Base-by-base conservation (phyloP, 2,113 vertebrate species). In the Podocnemis expansa region DNA sequence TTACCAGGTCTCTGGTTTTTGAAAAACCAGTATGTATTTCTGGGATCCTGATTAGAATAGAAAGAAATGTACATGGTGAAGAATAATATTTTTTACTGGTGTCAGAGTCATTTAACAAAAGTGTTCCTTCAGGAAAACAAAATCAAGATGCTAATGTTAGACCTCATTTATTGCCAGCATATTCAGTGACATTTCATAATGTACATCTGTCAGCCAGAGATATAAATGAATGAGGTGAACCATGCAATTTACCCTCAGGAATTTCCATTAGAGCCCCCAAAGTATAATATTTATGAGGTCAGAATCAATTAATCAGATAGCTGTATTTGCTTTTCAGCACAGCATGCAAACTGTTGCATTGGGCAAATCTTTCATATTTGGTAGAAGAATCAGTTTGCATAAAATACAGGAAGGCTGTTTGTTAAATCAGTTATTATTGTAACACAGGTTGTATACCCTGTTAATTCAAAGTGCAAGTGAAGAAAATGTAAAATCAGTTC, bases 291-390 rank as follows among this genome's bases (percentile, higher is more conserved):
- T 98, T 99, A 98, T 98, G 98, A 98, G 97, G 98, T 98, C 98
- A 98, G 97, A 98, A 98, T 98, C 98, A 98, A 99, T 99, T 99
- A 98, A 99, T 99, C 99, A 99, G 94, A 97, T 97, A 98, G 96
- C 97, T 98, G 94, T 97, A 96, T 98, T 98, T 98, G 98, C 97
- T 98, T 98, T 98, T 96, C 97, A 97, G 94, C 97, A 96, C 98
- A 96, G 95, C 97, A 93, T 96, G 96, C 97, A 98, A 97, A 98
- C 95, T 97, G 97, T 97, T 98, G 97, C 96, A 92, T 87, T 97
- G 92, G 88, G 93, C 91, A 96, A 95, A 89, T 93, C 96, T 93
- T 96, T 96, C 85, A n/a, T 90, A 43, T 96, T 96, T 96, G 89
- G 87, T 83, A 84, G 95, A 96, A 89, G 84, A 95, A n/a, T 86